Conservation (phyloP, 2,888 invertebrate species). For the Brachylomia viminalis region DNA sequence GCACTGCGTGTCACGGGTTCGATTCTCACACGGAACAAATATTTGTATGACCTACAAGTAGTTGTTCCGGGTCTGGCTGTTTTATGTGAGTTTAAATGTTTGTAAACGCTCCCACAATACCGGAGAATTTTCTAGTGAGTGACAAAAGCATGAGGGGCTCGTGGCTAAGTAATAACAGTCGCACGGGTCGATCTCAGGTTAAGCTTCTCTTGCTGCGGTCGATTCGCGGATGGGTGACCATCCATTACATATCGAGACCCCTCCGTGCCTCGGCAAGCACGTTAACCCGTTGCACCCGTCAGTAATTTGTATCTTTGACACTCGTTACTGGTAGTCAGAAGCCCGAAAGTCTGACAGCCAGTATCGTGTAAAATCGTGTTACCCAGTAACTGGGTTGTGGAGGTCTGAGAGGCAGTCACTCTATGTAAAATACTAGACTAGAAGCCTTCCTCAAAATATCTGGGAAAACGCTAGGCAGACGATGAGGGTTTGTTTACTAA, state of each 20-base stretch:
- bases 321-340: neutral
- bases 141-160: no score
- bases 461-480: neutral
- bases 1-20: no score
- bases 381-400: neutral
- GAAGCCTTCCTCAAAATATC: neutral
- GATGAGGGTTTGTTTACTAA: neutral
- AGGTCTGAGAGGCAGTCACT: neutral
- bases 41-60: no score
- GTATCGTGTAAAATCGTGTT: neutral
- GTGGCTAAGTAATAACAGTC: no score
- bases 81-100: no score
- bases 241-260: neutral
- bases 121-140: no score
- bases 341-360: neutral
- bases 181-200: no score
- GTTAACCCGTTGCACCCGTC: no score
- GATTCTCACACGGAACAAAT: no score
- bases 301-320: neutral
- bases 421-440: neutral
- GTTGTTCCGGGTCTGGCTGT: no score
- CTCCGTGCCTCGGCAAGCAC: neutral
- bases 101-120: no score
- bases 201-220: no score
- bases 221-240: neutral